Evolutionary conservation across 2,888 invertebrate species (phyloP), one percentile per base, ranked within the genome.

Genomic region (Tubulanus polymorphus): DNA sequence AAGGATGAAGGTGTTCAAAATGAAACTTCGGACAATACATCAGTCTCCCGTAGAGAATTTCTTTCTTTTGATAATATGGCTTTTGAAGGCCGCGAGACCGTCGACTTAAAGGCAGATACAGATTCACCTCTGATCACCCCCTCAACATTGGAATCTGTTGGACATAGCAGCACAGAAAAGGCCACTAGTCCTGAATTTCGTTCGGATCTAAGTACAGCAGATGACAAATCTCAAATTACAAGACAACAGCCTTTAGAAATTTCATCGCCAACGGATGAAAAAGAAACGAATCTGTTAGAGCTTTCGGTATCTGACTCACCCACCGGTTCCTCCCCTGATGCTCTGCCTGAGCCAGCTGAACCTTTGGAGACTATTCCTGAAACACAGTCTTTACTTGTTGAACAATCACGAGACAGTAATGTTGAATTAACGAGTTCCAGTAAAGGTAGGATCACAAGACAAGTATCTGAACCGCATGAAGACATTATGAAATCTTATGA

Each of bases 361-460:
- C 48, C 54, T 30, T 47, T 47, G 27, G 54, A 53, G 29, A 32
- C 29, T 28, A 29, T 37, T 28, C 30, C 29, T 8, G 15, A 37
- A 26, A 18, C 35, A 20, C 30, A 8, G 2, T 37, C 48, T 30
- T 29, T 37, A 20, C n/a, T 20, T 5, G 23, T 8, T n/a, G 18
- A 18, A 3, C 18, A 32, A n/a, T 20, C 27, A 56, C 35, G 37
- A 46, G 18, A 10, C 27, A 46, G 32, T 88, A 63, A 83, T 89
- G 50, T 85, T 87, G 70, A 90, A 90, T 0, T 87, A 87, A 35
- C 85, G 88, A 26, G 90, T 91, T 68, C 83, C 6, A 25, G 27
- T 20, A 25, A 47, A 26, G 3, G n/a, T 27, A 25, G 27, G 5
- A 92, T 76, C 83, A 86, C 2, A 88, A 88, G 79, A 91, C 91